Base-by-base conservation (phyloP, 2,797 vertebrate genomes). In the Silurus lanzhouensis region DNA sequence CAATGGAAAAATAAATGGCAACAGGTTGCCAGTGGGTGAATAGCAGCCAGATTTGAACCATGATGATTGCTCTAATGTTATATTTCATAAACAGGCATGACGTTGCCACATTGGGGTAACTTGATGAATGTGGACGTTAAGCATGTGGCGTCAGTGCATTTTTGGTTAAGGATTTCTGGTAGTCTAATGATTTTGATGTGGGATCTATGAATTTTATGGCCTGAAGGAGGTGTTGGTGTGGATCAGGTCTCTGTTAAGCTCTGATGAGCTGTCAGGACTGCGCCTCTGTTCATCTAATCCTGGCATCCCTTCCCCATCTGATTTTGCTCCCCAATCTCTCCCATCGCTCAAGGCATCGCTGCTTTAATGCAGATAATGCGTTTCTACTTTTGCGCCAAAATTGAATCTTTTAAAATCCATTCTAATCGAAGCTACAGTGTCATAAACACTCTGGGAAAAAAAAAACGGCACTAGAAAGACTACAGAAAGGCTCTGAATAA, bases 281-380 rank as follows among this genome's bases (percentile, higher is more conserved):
- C 83, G 89, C 90, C 92, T 93, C 88, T 76, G 85, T 89, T 86
- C 12, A 84, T 93, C 90, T 93, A 93, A 93, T 94, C 93, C 93
- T 55, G 82, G 82, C 86, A 82, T 90, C 87, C 89, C 83, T 87
- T 88, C 80, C 84, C 85, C 84, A 93, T 92, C 93, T 92, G 89
- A 93, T 93, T 91, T 90, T 87, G 80, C 88, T 88, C 89, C 27
- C 88, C 88, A 90, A 93, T 93, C 89, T 92, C 46, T 83, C 87
- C 88, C 64, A 22, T 84, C 52, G 92, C 92, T 93, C 85, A n/a
- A 89, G 93, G 92, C 92, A 17, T 87, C 52, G 83, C 91, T 92
- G 93, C 91, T 88, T 90, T 89, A 91, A 89, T 79, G 44, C 91
- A 88, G 92, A 94, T 94, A 93, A 93, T 91, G 89, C 88, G 78